A percentile compares a stretch with the other conserved stretches of the same genome.
These are phyloP conservation scores for Porites rus DNA, from an alignment of 92 coral and sea anemone species.

Conservation along the genomic window DNA sequence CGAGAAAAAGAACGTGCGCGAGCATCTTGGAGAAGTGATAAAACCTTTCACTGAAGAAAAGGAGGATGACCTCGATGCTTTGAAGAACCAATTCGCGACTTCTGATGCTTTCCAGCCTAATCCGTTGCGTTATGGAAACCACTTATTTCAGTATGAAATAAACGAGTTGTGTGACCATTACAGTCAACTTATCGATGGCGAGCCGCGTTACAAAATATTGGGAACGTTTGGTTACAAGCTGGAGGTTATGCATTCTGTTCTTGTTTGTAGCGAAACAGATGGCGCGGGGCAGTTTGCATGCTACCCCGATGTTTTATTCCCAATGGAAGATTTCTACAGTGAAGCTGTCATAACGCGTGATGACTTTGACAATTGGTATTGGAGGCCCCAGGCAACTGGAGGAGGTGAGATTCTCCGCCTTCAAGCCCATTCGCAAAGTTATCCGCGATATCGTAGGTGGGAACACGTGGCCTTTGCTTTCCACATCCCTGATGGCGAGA, in stretches of 20 bases:
- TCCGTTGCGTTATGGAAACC: neutral
- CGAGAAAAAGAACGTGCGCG: neutral
- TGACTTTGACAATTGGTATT: constrained; percentile 10
- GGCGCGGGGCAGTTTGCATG: neutral
- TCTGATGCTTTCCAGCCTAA: constrained; percentile 1
- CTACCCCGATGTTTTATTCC: neutral
- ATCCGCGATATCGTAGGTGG: constrained; percentile 37
- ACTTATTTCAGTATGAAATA: constrained; percentile 12
- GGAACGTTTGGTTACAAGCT: constrained; percentile 36
- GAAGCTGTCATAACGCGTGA: constrained; percentile 25
- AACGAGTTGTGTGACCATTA: constrained; percentile 11
- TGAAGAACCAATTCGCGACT: constrained; percentile 22
- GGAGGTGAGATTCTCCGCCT: neutral
- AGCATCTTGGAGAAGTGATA: constrained; percentile 6
- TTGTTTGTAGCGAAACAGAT: constrained; percentile 31
- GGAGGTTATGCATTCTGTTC: constrained; percentile 46
- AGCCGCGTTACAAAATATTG: constrained; percentile 13
- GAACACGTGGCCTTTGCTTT: constrained; percentile 39
- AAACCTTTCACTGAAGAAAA: constrained; percentile 3
- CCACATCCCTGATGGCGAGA: constrained; percentile 12
- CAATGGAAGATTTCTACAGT: constrained; percentile 1
- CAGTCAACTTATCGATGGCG: neutral
- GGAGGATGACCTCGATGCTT: neutral
- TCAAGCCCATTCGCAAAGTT: neutral
- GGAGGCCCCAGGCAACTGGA: constrained; percentile 31